Percentiles rank a stretch among this genome's conserved stretches.
phyloP scores from a whole-genome alignment of 2,888 invertebrate species.

The Nomada ferruginata region DNA sequence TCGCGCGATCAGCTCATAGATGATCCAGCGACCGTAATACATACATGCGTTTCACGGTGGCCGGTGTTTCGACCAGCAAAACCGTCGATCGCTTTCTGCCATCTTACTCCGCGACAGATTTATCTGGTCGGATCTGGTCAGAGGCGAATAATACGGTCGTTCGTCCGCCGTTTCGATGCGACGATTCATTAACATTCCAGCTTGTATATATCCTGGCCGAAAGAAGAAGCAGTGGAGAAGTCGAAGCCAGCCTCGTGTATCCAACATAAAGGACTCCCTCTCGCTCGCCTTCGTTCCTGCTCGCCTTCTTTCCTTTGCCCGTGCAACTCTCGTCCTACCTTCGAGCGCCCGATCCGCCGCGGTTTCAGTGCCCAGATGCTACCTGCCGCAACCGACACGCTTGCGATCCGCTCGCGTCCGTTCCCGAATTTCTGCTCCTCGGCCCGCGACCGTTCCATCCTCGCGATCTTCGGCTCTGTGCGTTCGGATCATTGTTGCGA shows the following conservation, averaged over 20 bases:
- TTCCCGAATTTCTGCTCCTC: slow-evolving; percentile 46
- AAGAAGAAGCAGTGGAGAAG: slow-evolving; percentile 50
- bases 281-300: slow-evolving; percentile 61
- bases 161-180: slow-evolving; percentile 49
- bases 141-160: slow-evolving; percentile 66
- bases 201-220: slow-evolving; percentile 58
- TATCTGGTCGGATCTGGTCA: slow-evolving; percentile 50
- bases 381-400: slow-evolving; percentile 72
- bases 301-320: slow-evolving; percentile 66
- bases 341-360: slow-evolving; percentile 60
- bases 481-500: neutral
- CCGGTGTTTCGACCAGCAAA: slow-evolving; percentile 31
- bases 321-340: slow-evolving; percentile 69
- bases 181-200: slow-evolving; percentile 73
- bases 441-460: neutral
- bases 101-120: slow-evolving; percentile 29
- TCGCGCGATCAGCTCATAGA: slow-evolving; percentile 37
- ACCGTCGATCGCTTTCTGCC: slow-evolving; percentile 6
- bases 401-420: slow-evolving; percentile 63
- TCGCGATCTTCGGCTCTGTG: neutral
- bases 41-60: slow-evolving; percentile 35
- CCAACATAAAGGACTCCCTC: slow-evolving; percentile 67
- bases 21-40: slow-evolving; percentile 18
- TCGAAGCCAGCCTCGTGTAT: slow-evolving; percentile 40
- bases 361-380: slow-evolving; percentile 72